Conservation (phyloP, 2,888 invertebrate species). For the Eurois occulta region DNA sequence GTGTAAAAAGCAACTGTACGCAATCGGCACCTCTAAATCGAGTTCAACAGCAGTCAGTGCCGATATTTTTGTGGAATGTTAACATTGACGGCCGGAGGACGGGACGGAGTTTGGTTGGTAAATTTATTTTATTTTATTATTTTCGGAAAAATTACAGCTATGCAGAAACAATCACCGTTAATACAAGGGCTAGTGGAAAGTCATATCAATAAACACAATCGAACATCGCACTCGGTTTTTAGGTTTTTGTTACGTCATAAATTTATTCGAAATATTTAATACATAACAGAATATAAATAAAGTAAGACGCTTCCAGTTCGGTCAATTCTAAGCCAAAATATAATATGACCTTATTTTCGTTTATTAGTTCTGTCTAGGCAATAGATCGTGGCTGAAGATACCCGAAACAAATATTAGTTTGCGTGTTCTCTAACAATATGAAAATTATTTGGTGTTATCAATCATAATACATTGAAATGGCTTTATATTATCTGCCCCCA, state of each 20-base stretch:
- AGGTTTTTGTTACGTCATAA: not conserved
- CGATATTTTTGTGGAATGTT: not conserved
- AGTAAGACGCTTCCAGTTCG: slow-evolving; percentile 6
- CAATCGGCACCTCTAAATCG: not conserved
- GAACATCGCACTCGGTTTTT: not conserved
- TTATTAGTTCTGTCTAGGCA: slow-evolving; percentile 9
- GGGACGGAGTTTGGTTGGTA: too few species aligned
- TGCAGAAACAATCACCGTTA: too few species aligned
- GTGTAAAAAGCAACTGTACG: not conserved
- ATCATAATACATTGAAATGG: slow-evolving; percentile 40
- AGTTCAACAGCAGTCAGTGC: not conserved
- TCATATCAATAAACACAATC: too few species aligned
- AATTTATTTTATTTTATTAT: too few species aligned
- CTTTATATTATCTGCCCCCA: slow-evolving; percentile 9
- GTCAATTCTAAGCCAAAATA: slow-evolving; percentile 18
- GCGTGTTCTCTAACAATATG: slow-evolving; percentile 33
- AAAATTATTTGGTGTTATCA: slow-evolving; percentile 39
- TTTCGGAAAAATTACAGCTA: too few species aligned
- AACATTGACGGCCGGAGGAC: too few species aligned
- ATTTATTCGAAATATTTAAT: not conserved
- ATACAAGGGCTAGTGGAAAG: too few species aligned
- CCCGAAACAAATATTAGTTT: slow-evolving; percentile 37
- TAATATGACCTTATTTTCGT: slow-evolving; percentile 7
- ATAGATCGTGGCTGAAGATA: slow-evolving; percentile 29
- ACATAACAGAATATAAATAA: too few species aligned